These are phyloP conservation scores for Teinopalpus imperialis DNA, from an alignment of 2,888 invertebrate genomes.

Conservation along the genomic window DNA sequence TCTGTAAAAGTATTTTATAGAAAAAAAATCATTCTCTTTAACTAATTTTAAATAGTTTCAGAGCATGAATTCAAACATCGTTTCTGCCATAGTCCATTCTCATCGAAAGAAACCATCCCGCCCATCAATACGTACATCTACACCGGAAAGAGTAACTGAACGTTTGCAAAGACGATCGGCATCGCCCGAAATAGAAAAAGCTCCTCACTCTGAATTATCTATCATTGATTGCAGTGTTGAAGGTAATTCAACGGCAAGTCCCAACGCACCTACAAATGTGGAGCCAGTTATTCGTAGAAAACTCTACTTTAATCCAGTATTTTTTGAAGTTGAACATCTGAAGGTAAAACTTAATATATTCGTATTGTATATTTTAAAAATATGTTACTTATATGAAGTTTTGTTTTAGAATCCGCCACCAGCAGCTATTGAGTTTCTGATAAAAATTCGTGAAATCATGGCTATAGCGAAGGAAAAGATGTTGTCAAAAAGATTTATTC, in stretches of 20 bases:
- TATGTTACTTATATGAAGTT: not conserved
- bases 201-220: slow-evolving; percentile 73
- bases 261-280: slow-evolving; percentile 59
- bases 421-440: slow-evolving; percentile 93
- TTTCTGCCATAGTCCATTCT: slow-evolving; percentile 71
- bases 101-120: slow-evolving; percentile 63
- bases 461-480: slow-evolving; percentile 94
- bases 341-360: slow-evolving; percentile 78
- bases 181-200: slow-evolving; percentile 71
- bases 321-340: slow-evolving; percentile 92
- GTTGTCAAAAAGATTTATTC: slow-evolving; percentile 89
- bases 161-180: slow-evolving; percentile 62
- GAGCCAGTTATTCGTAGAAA: slow-evolving; percentile 84
- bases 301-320: slow-evolving; percentile 94
- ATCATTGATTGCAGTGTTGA: slow-evolving; percentile 69
- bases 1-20: no score
- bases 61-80: slow-evolving; percentile 61
- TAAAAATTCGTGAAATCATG: slow-evolving; percentile 94
- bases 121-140: slow-evolving; percentile 49
- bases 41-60: slow-evolving; percentile 51
- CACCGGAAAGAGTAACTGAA: slow-evolving; percentile 55
- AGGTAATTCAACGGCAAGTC: slow-evolving; percentile 42
- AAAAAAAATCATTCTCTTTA: no score
- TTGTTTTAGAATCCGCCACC: slow-evolving; percentile 91
- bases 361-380: not conserved